Evolutionary conservation across 2,888 invertebrate species (phyloP).

Genomic region (Orchesellides sinensis): DNA sequence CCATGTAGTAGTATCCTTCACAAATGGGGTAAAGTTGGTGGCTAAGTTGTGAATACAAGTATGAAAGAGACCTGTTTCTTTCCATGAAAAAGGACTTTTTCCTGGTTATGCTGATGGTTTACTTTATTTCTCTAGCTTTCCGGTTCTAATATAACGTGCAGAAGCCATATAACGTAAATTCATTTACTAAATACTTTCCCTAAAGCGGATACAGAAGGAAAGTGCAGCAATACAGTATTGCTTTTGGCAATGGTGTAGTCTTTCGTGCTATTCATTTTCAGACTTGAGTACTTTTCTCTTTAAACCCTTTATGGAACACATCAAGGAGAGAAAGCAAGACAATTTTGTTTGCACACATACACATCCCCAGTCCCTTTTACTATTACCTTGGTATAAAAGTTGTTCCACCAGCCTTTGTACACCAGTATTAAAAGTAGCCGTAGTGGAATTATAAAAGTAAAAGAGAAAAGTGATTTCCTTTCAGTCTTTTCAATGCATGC

Average conservation of each 20-base stretch:
- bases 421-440: conserved; percentile 35
- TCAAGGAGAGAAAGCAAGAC: neutral
- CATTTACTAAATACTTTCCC: neutral
- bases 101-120: conserved; percentile 1
- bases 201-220: too few relatives aligned
- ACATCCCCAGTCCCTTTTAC: too few relatives aligned
- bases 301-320: neutral
- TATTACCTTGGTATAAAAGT: neutral
- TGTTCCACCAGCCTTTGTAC: neutral
- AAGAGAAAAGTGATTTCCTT: conserved; percentile 40
- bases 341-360: conserved; percentile 21
- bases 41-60: conserved; percentile 16
- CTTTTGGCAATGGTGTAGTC: conserved; percentile 28
- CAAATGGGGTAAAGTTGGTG: conserved; percentile 6
- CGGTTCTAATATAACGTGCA: neutral
- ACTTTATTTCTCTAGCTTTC: neutral
- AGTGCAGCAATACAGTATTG: neutral
- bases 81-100: neutral
- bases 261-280: conserved; percentile 13
- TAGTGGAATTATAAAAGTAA: conserved; percentile 21
- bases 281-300: conserved; percentile 12
- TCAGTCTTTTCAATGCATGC: neutral
- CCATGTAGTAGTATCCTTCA: neutral
- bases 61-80: neutral
- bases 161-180: neutral